Evolutionary conservation across 2,888 invertebrate genomes (phyloP).

Genomic region (Rotaria socialis): DNA sequence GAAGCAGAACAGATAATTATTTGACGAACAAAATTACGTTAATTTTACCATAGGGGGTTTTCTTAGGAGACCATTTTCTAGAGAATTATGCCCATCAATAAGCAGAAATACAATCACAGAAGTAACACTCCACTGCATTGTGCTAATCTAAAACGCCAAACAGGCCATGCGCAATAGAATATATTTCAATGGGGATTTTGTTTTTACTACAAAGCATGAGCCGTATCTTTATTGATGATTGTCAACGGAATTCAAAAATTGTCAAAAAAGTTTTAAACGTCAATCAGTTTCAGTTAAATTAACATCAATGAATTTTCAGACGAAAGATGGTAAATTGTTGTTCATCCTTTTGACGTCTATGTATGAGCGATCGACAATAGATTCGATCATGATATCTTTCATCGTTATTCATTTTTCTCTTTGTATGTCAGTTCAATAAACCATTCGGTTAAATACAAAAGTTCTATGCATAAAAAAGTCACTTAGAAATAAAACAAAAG

Average conservation of each 20-base stretch:
- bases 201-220: too few species aligned
- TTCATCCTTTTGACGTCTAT: not conserved
- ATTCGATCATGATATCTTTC: not conserved
- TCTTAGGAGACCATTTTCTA: conserved; percentile 74
- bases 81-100: not conserved
- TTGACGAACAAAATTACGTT: too few species aligned
- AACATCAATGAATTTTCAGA: not conserved
- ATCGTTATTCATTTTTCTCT: not conserved
- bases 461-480: not conserved
- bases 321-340: conserved; percentile 4
- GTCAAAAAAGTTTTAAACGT: not conserved
- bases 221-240: too few species aligned
- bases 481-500: not conserved
- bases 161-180: too few species aligned
- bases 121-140: not conserved
- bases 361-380: not conserved
- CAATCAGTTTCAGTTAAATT: not conserved
- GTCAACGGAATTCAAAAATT: too few species aligned
- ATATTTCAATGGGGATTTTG: too few species aligned
- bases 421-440: not conserved
- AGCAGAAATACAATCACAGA: not conserved
- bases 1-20: too few species aligned
- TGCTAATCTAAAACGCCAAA: not conserved
- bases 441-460: not conserved
- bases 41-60: conserved; percentile 74